These are phyloP conservation scores for Lophochroa leadbeateri DNA, from an alignment of 2,113 vertebrate species.

Conservation along the genomic window DNA sequence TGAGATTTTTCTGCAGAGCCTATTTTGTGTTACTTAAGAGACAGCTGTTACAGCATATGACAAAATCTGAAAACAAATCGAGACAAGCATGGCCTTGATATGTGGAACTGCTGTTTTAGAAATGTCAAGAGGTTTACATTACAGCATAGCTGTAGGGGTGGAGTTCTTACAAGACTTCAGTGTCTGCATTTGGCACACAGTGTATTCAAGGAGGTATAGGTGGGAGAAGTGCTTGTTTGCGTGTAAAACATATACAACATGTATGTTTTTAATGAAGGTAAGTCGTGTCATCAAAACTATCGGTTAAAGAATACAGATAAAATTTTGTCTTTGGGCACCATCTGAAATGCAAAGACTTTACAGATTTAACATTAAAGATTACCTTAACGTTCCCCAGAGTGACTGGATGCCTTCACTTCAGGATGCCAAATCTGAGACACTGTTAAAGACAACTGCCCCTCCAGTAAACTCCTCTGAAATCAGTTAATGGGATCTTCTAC, in stretches of 20 bases:
- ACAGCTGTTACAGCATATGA: conserved; percentile 61
- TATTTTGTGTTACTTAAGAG: background rate
- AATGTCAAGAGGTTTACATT: conserved; percentile 27
- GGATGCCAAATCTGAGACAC: background rate
- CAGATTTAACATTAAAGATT: background rate
- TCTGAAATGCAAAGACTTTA: background rate
- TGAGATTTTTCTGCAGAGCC: background rate
- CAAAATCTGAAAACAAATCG: conserved; percentile 38
- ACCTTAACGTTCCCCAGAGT: background rate
- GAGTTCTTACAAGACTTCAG: background rate
- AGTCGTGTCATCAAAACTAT: background rate
- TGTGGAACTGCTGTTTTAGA: conserved; percentile 18
- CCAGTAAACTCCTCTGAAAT: background rate
- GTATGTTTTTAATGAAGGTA: background rate
- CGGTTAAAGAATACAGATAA: background rate
- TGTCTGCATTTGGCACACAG: background rate
- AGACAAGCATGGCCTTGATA: conserved; percentile 20
- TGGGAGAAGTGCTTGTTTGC: background rate
- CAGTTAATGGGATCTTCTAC: background rate
- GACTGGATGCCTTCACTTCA: background rate
- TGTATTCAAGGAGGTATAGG: background rate
- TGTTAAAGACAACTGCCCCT: background rate
- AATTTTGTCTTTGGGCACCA: background rate
- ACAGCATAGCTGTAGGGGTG: background rate
- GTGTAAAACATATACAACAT: background rate